Evolutionary conservation across 2,888 invertebrate species (phyloP), one percentile per base, ranked within the genome.

Genomic region (Ceratothoa steindachneri): DNA sequence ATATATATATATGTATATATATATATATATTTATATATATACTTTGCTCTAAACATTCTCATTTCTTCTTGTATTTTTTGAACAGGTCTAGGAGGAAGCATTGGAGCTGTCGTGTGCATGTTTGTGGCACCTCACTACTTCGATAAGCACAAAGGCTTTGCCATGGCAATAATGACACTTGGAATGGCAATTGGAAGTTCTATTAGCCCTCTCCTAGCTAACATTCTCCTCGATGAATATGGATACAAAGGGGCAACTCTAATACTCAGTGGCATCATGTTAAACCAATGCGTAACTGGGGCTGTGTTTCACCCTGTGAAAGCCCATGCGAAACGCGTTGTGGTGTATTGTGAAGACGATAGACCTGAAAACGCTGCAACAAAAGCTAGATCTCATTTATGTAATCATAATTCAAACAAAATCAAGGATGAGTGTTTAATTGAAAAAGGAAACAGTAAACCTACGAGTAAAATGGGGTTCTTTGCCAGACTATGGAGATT

Each of bases 181-280:
- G 73, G 72, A 5, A 60, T 75, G 3, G 72, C 71, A n/a, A 2
- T 73, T n/a, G 73, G 75, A 1, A 72, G 68, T 31, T 53, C 73
- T 7, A 19, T 71, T 15, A 67, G 27, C 5, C 73, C 77, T 3
- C 72, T 71, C 1, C 5, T 73, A 0, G 41, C 69, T 19, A 72
- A 75, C 4, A 55, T 51, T 27, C 66, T 77, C 12, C 75, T 73
- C 19, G 73, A 64, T 1, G 22, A 65, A 12, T 75, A 60, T 19
- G 77, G 75, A 1, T 67, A 68, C 66, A 71, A 24, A 5, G 77
- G 77, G 3, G 77, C 75, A n/a, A 71, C 73, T 5, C 30, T 77
- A 19, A 75, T 77, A n/a, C 12, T 71, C 9, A 73, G 68, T 2
- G 72, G 67, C 41, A n/a, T 73, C 22, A 2, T 73, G 9, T 65